Evolutionary conservation across 2,888 invertebrate genomes (phyloP).

Genomic region (Ischnura elegans): DNA sequence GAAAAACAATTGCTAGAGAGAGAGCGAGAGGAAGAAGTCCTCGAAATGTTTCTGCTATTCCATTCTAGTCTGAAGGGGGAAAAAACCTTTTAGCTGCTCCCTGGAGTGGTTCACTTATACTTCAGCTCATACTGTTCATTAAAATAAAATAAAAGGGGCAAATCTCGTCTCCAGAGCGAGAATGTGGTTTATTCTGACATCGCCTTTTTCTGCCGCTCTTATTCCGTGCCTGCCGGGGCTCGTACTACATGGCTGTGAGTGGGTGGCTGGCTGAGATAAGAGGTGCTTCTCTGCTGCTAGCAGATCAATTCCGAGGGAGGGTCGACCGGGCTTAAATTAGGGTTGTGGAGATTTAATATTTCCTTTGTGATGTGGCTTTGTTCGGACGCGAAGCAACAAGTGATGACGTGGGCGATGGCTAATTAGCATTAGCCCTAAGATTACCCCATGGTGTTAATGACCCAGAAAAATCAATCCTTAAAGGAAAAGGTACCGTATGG

Average conservation of each 20-base stretch:
- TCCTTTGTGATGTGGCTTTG: slow-evolving; percentile 15
- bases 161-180: too few species aligned
- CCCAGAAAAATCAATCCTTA: slow-evolving; percentile 37
- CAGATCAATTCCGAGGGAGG: not conserved
- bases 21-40: too few species aligned
- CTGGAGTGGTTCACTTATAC: too few species aligned
- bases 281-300: not conserved
- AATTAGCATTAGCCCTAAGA: slow-evolving; percentile 8
- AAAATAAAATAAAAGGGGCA: too few species aligned
- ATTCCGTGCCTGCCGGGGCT: not conserved
- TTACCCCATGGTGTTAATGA: not conserved
- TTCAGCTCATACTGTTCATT: too few species aligned
- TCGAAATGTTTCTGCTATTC: too few species aligned
- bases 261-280: not conserved
- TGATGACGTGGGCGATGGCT: slow-evolving; percentile 8
- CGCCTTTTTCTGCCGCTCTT: not conserved
- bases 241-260: not conserved
- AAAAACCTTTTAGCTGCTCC: too few species aligned
- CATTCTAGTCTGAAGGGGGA: too few species aligned
- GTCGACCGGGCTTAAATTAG: not conserved
- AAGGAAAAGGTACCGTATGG: not conserved
- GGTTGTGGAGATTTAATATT: not conserved
- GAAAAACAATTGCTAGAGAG: too few species aligned
- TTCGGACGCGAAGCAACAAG: slow-evolving; percentile 26
- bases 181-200: not conserved